A percentile compares a stretch with the other conserved stretches of the same genome.
phyloP scores from a whole-genome alignment of 2,797 vertebrate species.

The Australoheros facetus region DNA sequence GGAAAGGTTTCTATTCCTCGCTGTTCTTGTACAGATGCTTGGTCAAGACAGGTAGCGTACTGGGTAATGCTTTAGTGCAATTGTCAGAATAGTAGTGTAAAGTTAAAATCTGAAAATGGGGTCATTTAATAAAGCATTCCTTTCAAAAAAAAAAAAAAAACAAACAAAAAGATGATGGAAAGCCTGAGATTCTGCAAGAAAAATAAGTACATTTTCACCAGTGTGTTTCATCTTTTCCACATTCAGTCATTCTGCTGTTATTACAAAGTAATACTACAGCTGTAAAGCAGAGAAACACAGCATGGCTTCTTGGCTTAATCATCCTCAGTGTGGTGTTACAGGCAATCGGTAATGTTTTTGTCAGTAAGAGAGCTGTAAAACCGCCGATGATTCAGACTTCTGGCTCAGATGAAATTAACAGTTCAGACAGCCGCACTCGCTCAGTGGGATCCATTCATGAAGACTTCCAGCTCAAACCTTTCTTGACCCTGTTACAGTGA shows the following conservation, averaged over 20 bases:
- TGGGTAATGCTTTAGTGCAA: neutral
- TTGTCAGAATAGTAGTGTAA: neutral
- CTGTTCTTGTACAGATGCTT: conserved; percentile 2
- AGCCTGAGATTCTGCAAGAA: neutral
- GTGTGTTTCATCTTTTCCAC: neutral
- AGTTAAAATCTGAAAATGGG: neutral
- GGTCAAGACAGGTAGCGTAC: neutral
- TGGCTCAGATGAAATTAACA: neutral
- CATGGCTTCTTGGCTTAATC: neutral
- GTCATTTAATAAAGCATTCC: neutral
- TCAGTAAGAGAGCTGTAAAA: neutral
- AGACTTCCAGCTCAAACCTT: neutral
- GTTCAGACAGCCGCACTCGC: neutral
- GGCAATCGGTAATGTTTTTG: neutral
- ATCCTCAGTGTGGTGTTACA: neutral
- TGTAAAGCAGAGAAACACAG: neutral
- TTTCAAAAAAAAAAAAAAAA: neutral
- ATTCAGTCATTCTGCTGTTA: neutral
- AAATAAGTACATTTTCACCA: neutral
- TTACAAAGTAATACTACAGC: neutral
- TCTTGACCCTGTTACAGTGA: neutral
- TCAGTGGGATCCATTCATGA: neutral
- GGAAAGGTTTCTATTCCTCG: conserved; percentile 11
- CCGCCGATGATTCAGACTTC: neutral
- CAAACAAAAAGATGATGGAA: neutral